Evolutionary conservation across 2,888 invertebrate species (phyloP), one percentile per base, ranked within the genome.

Genomic region (Nasonovia ribisnigri): DNA sequence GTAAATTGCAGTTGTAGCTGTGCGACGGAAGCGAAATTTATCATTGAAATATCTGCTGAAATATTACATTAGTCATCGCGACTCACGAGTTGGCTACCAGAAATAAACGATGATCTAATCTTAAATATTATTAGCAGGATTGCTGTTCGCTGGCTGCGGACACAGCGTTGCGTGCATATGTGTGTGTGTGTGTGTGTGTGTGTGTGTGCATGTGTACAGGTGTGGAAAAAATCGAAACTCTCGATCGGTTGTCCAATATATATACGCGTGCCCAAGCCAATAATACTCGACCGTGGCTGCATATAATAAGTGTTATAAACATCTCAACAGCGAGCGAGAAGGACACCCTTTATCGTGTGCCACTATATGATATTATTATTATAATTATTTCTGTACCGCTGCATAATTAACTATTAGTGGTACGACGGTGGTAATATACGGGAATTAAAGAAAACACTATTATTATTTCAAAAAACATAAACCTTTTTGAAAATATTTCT

Each of bases 71-170:
- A 91, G 90, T 90, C 77, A 43, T 60, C 89, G 42, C 89, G 43
- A 57, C 24, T n/a, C 51, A 57, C 54, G 43, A 51, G n/a, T 92
- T 26, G 87, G 57, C 48, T 60, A 88, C 87, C 87, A 43, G 60
- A 92, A 92, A 92, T 92, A 92, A 88, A 86, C 67, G 60, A 87
- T 92, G 92, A 92, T 92, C 87, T 92, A 87, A 92, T 87, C 60
- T 87, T 20, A 43, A 91, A 91, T 54, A 90, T 77, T 84, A 84
- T 90, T 57, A 43, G 43, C 43, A 54, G 91, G 84, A 36, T 24
- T n/a, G 29, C 43, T n/a, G 89, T 60, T 6, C 8, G 57, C 57
- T 42, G 88, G 57, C 42, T 26, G 43, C 42, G 42, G 11, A 42
- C 57, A 29, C 42, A 8, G 48, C 13, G 13, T 86, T 26, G n/a